Base-by-base conservation (phyloP, 2,797 vertebrate genomes). In the Acanthurus tractus region DNA sequence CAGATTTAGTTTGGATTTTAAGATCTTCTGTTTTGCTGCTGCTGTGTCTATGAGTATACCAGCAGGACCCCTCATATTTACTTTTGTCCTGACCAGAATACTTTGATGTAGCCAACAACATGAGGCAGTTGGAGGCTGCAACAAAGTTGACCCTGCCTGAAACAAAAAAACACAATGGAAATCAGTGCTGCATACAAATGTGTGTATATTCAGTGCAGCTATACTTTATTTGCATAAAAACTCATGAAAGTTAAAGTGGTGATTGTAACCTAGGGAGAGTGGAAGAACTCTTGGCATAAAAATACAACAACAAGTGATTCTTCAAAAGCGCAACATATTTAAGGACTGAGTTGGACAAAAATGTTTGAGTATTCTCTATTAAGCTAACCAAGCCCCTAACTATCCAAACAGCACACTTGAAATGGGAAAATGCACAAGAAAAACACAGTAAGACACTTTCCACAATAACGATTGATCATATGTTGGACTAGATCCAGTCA, bases 141-240 rank as follows among this genome's bases (percentile, higher is more conserved):
- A 79, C 70, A 83, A 78, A 76, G 79, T 50, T 84, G 82, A 82
- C 76, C 70, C 81, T 56, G 64, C 63, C 69, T 79, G 49, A 83
- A 85, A 86, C 68, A 74, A 53, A 81, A 79, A 78, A 81, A 79
- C 73, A 78, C 58, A 63, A 55, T 29, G 17, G 11, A 72, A 70
- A 44, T 66, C 58, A 14, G 58, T 15, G 29, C 74, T 58, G 84
- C 84, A 87, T 84, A 74, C 83, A 82, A 89, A 88, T 82, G 52
- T 54, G 44, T 61, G 10, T 40, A 23, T 62, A 68, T 74, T 77
- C 46, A 73, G 55, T 54, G 36, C 81, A 52, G 74, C 22, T 45
- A 76, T 48, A 57, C 18, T 46, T 48, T 62, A 78, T 84, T 76
- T 82, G 70, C 76, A 85, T 80, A 70, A 74, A 63, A 82, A 55